phyloP scores from a whole-genome alignment of 2,797 vertebrate species.

The Octomys mimax region DNA sequence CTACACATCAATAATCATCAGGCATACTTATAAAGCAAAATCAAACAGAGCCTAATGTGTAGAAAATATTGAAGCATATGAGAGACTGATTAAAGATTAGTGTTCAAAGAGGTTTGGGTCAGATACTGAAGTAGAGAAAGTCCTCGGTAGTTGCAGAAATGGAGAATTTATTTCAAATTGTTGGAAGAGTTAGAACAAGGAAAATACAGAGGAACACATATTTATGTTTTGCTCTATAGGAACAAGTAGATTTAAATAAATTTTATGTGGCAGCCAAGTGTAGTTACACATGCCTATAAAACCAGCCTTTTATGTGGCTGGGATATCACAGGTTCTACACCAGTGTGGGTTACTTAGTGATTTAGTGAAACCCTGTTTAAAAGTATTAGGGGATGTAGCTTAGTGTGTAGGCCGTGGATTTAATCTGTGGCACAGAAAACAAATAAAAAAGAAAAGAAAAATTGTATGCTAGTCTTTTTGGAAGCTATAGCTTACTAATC shows the following conservation, averaged over 20 bases:
- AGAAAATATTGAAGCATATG: background rate
- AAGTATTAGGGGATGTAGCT: background rate
- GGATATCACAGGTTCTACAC: background rate
- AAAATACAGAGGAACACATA: background rate
- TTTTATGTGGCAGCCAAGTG: background rate
- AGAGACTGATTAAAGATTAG: background rate
- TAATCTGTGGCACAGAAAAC: background rate
- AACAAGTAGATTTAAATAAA: background rate
- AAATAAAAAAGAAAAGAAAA: background rate
- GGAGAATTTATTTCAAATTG: background rate
- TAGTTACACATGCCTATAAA: background rate
- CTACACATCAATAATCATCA: background rate
- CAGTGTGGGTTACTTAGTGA: background rate
- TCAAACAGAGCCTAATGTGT: background rate
- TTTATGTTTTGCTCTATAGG: slow-evolving; percentile 34
- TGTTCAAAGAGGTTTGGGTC: background rate
- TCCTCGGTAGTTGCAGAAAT: background rate
- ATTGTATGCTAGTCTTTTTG: background rate
- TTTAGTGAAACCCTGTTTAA: background rate
- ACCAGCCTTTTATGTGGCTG: background rate
- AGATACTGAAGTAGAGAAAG: background rate
- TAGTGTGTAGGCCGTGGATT: background rate
- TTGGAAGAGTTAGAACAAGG: slow-evolving; percentile 13
- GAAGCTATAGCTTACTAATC: background rate
- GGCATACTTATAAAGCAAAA: background rate